Evolutionary conservation across 2,797 vertebrate genomes (phyloP).

Genomic region (Ataeniobius toweri): DNA sequence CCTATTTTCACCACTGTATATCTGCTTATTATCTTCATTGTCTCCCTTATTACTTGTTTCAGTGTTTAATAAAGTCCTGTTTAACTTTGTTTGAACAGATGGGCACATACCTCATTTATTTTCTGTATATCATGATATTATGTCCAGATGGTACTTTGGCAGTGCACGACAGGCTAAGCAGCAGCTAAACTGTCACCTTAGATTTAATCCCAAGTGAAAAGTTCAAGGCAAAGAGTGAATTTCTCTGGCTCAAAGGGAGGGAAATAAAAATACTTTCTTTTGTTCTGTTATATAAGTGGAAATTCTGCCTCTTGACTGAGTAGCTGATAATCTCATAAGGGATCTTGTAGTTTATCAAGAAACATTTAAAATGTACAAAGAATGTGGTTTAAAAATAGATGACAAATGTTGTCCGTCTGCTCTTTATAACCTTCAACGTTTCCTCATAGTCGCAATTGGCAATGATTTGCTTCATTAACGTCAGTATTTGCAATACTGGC

Average conservation of each 20-base stretch:
- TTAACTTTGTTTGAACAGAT: background rate
- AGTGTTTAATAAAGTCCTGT: background rate
- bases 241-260: conserved; percentile 2
- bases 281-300: background rate
- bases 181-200: conserved; percentile 22
- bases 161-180: conserved; percentile 2
- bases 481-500: conserved; percentile 20
- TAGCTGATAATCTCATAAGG: background rate
- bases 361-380: background rate
- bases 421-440: conserved; percentile 6
- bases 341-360: conserved; percentile 5
- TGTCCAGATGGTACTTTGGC: conserved; percentile 12
- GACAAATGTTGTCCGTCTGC: background rate
- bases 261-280: background rate
- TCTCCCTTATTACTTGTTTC: conserved; percentile 4
- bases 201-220: conserved; percentile 20
- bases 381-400: conserved; percentile 2
- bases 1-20: background rate
- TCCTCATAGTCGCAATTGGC: background rate
- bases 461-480: conserved; percentile 6
- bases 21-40: background rate
- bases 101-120: background rate
- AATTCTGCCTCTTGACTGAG: background rate
- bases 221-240: conserved; percentile 23
- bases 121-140: background rate